Evolutionary conservation across 2,797 vertebrate species (phyloP), one percentile per base, ranked within the genome.

Genomic region (Graptemys geographica): DNA sequence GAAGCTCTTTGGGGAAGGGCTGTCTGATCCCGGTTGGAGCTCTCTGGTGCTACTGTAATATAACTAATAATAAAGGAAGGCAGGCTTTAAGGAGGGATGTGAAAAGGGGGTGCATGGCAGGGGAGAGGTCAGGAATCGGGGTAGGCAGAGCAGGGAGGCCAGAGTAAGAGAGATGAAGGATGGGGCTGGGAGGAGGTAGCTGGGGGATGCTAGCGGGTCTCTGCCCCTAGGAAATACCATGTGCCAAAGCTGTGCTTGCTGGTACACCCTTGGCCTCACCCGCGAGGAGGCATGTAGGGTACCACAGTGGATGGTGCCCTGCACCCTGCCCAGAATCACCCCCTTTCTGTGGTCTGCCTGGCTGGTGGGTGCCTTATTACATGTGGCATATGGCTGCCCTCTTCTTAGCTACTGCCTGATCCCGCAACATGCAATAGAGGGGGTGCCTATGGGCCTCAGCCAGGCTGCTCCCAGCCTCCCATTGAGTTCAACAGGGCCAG

Each of bases 241-340:
- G n/a, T 3, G 2, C 19, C 19, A 72, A 41, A 23, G 21, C 65
- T 18, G 5, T 23, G 69, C 23, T 41, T 72, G 69, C 69, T 5
- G n/a, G 11, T 72, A 41, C 10, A 41, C 9, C 19, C n/a, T 55
- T 33, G 62, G n/a, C 19, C 69, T 72, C 19, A 5, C 19, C 19
- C 3, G 9, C 2, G 2, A 3, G 33, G n/a, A 19, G 65, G n/a
- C n/a, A 23, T 11, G n/a, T 41, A 13, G 33, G 62, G 15, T n/a
- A 11, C 10, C 9, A 11, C 19, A 21, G 6, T 41, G n/a, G n/a
- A 72, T 72, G 18, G 65, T 23, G 19, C 37, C n/a, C 37, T 6
- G n/a, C 33, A 19, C 4, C 6, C 15, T 18, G 33, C 18, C 16
- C 18, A 37, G 65, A 69, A 11, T 41, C 37, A 37, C 21, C 69